A percentile compares a stretch with the other conserved stretches of the same genome.
Evolutionary conservation across 2,888 invertebrate species (phyloP).

Genomic region (Imbricaverruca yamaguchii): DNA sequence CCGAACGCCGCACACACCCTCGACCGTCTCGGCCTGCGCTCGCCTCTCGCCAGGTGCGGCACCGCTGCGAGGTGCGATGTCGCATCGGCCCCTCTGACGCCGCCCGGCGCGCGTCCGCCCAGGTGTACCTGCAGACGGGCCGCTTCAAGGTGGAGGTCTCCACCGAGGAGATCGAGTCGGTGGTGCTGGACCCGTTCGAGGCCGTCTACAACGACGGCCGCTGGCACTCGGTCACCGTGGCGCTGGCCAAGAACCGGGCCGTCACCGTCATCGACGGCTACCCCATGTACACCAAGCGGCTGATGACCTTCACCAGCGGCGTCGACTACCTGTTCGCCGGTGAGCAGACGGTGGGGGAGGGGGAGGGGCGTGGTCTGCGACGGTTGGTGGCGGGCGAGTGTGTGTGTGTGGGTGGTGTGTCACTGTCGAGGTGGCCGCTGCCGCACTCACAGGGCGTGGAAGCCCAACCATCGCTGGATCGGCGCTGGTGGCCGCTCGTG

Average conservation of each 20-base stretch:
- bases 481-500: no score
- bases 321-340: constrained; percentile 36
- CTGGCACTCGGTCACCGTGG: constrained; percentile 80
- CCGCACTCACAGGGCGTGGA: no score
- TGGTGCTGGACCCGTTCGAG: constrained; percentile 74
- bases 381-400: background rate
- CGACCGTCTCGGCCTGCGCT: no score
- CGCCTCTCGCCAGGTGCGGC: no score
- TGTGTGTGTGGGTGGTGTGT: background rate
- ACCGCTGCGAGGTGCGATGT: no score
- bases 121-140: constrained; percentile 64
- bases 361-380: background rate
- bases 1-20: no score
- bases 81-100: no score
- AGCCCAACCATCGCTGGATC: no score
- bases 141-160: constrained; percentile 70
- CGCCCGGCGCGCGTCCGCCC: constrained; percentile 26
- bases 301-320: constrained; percentile 63
- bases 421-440: no score
- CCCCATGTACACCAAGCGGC: constrained; percentile 70
- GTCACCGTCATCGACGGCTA: constrained; percentile 54
- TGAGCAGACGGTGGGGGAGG: background rate
- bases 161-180: constrained; percentile 53
- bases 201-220: constrained; percentile 82
- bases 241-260: constrained; percentile 36